phyloP scores from a whole-genome alignment of 2,113 vertebrate species.

The Menura novaehollandiae region DNA sequence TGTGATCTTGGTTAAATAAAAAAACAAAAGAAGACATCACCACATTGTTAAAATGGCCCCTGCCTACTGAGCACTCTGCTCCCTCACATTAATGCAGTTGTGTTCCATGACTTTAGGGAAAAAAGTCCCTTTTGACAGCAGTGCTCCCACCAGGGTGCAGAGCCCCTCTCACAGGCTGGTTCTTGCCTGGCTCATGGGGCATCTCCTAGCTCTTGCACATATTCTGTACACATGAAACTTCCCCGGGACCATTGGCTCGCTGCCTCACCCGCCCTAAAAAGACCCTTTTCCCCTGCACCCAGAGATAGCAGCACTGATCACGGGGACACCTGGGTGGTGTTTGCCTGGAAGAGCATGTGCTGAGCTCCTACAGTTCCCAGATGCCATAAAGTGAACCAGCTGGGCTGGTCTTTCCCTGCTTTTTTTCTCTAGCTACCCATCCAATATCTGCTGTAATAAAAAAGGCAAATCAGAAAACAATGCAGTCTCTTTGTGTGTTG shows the following conservation, averaged over 20 bases:
- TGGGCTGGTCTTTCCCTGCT: background rate
- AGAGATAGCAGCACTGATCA: fast-evolving
- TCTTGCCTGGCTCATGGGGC: background rate
- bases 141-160: background rate
- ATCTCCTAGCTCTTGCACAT: background rate
- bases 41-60: background rate
- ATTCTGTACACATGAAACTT: fast-evolving
- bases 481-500: background rate
- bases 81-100: background rate
- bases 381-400: background rate
- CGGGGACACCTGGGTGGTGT: background rate
- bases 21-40: background rate
- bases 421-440: background rate
- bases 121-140: background rate
- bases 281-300: background rate
- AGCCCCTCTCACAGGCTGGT: background rate
- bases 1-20: background rate
- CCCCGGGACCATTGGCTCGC: background rate
- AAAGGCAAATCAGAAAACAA: slow-evolving; percentile 40
- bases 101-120: background rate
- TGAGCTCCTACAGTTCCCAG: background rate
- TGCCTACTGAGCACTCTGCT: background rate
- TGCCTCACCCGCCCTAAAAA: background rate
- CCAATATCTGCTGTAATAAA: slow-evolving; percentile 12
- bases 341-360: background rate